Base-by-base conservation (phyloP, 1,140 invertebrate species). In the Bombus terrestris region DNA sequence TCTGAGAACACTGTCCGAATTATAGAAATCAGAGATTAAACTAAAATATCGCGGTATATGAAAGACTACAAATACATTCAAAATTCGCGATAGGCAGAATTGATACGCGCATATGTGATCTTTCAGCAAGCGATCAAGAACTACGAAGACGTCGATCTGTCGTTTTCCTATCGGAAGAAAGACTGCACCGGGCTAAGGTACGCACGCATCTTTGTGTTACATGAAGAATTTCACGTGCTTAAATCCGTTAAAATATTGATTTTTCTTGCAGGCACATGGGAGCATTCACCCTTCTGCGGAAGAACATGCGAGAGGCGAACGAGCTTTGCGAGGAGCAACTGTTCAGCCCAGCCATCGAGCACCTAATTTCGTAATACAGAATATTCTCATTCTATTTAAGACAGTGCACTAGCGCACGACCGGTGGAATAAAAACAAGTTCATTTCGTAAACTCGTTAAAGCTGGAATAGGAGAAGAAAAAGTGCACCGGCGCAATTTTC, bases 71-170 rank as follows among this genome's bases (percentile, higher is more conserved):
- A 35, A 66, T 32, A n/a, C n/a, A 13, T 32, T 32, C 3, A 5
- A 32, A 35, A 18, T 32, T 15, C 6, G 62, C 13, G 6, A 28
- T 1, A 9, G 43, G 9, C 13, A 25, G 12, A 13, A 18, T 15
- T 47, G 8, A 35, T 8, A 57, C 22, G 35, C 6, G 3, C 4
- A 22, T 32, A 9, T 0, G 22, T 74, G 5, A 66, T 87, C n/a
- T 75, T 91, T 13, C 83, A 93, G 93, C 74, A 74, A 57, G 89
- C 91, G 22, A 81, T 91, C 53, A 25, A 89, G 62, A 94, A 94
- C 90, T 94, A 94, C 85, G 89, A 89, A 37, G 90, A 93, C 69
- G 80, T 94, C 66, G 93, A 94, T 87, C 85, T 94, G 59, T 94
- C 93, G 22, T 94, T 93, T 57, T 89, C 91, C 3, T 93, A 94